Conservation (phyloP, 2,113 vertebrate genomes). For the Petaurus breviceps region DNA sequence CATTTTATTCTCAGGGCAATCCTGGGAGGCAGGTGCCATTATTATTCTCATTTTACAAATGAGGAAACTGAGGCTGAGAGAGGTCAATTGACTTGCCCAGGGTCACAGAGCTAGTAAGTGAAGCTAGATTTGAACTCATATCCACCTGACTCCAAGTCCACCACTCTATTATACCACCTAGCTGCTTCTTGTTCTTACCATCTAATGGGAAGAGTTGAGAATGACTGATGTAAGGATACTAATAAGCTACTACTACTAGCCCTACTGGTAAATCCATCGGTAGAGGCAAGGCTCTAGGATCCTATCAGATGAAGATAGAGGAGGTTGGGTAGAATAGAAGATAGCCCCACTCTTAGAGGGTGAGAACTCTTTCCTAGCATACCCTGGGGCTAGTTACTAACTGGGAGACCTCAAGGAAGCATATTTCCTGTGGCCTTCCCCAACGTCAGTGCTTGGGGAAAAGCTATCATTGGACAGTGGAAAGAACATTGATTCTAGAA, state of each 20-base stretch:
- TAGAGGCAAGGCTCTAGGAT: background rate
- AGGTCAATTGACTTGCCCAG: background rate
- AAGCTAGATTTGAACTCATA: background rate
- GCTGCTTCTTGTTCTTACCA: background rate
- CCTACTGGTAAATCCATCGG: background rate
- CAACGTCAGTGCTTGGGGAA: background rate
- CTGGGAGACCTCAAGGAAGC: background rate
- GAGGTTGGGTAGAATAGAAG: background rate
- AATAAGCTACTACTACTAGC: background rate
- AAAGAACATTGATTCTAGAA: background rate
- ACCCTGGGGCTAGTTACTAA: background rate
- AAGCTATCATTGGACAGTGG: background rate
- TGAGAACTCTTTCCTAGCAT: background rate
- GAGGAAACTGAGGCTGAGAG: background rate
- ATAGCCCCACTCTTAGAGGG: background rate
- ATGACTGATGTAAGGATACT: background rate
- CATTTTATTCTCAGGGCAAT: background rate
- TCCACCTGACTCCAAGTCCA: background rate
- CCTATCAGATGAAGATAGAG: background rate
- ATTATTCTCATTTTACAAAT: background rate
- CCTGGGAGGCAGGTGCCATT: background rate
- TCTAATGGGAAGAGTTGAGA: background rate
- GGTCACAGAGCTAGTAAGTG: background rate
- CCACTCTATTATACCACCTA: background rate
- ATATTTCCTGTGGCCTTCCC: background rate